phyloP scores from a whole-genome alignment of 2,888 invertebrate genomes.

The Drosophila anceps region DNA sequence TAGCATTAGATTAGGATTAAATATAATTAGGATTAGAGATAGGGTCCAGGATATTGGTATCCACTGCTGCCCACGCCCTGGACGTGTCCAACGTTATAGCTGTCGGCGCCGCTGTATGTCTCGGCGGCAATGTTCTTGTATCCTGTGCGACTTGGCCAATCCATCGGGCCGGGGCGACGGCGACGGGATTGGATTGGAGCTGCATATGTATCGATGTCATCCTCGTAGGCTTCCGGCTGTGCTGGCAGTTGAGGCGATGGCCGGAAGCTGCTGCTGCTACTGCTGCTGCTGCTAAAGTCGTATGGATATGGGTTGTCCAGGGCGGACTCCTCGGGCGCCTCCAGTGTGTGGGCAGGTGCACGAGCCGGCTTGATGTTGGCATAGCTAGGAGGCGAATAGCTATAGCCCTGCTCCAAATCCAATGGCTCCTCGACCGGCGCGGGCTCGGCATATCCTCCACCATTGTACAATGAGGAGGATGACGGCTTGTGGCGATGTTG shows the following conservation, averaged over 20 bases:
- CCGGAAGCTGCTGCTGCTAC: constrained; percentile 44
- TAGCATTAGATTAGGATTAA: constrained; percentile 16
- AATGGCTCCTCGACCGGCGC: constrained; percentile 63
- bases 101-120: constrained; percentile 80
- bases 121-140: constrained; percentile 48
- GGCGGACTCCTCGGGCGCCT: constrained; percentile 59
- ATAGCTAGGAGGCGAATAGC: constrained; percentile 44
- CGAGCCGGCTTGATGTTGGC: constrained; percentile 33
- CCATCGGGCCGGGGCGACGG: constrained; percentile 48
- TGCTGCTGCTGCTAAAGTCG: constrained; percentile 18
- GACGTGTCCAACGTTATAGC: constrained; percentile 80
- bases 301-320: constrained; percentile 41
- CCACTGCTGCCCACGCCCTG: constrained; percentile 72
- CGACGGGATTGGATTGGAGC: constrained; percentile 43
- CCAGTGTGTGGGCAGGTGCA: constrained; percentile 60
- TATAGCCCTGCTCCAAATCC: constrained; percentile 50
- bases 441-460: constrained; percentile 56
- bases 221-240: constrained; percentile 40
- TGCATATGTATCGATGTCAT: constrained; percentile 51
- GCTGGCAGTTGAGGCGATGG: constrained; percentile 62
- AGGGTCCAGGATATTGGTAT: constrained; percentile 73
- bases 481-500: constrained; percentile 30
- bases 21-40: constrained; percentile 35
- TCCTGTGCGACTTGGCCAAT: constrained; percentile 42
- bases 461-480: constrained; percentile 10